Percentiles rank a stretch among this genome's conserved stretches.
Evolutionary conservation across 2,888 invertebrate species (phyloP).

Genomic region (Drosophila paranaensis): DNA sequence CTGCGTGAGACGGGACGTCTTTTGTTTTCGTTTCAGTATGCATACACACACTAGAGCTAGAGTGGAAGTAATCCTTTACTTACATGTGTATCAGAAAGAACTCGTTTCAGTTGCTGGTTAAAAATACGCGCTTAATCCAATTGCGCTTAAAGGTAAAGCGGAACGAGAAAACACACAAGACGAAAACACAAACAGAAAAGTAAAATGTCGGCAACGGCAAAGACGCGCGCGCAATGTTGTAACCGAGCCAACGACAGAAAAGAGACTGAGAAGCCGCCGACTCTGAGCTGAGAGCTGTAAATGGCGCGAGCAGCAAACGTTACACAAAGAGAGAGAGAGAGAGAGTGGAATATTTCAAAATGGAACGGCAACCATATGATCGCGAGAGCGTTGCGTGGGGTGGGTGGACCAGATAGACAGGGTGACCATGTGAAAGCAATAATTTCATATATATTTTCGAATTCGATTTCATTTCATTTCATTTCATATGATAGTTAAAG

Average conservation of each 20-base stretch:
- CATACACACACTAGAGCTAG: slow-evolving; percentile 13
- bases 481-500: background rate
- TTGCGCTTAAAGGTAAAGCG: slow-evolving; percentile 38
- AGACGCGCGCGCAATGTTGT: slow-evolving; percentile 66
- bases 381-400: slow-evolving; percentile 36
- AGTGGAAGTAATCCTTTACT: slow-evolving; percentile 32
- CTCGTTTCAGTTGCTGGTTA: slow-evolving; percentile 35
- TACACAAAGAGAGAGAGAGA: background rate
- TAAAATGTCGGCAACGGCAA: slow-evolving; percentile 31
- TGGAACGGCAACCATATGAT: slow-evolving; percentile 60
- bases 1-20: slow-evolving; percentile 39
- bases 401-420: slow-evolving; percentile 27
- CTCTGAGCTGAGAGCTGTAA: slow-evolving; percentile 29
- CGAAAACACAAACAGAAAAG: slow-evolving; percentile 47
- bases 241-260: slow-evolving; percentile 51
- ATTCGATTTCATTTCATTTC: slow-evolving; percentile 14
- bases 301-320: slow-evolving; percentile 12
- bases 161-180: slow-evolving; percentile 26
- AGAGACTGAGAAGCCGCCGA: slow-evolving; percentile 54
- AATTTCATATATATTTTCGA: slow-evolving; percentile 9
- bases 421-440: slow-evolving; percentile 26
- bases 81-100: slow-evolving; percentile 38
- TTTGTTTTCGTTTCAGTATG: slow-evolving; percentile 15
- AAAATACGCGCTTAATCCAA: slow-evolving; percentile 45
- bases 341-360: slow-evolving; percentile 13